A percentile compares a stretch with the other conserved stretches of the same genome.
These are phyloP conservation scores for Salmo trutta DNA, from an alignment of 2,797 vertebrate genomes.

Conservation along the genomic window DNA sequence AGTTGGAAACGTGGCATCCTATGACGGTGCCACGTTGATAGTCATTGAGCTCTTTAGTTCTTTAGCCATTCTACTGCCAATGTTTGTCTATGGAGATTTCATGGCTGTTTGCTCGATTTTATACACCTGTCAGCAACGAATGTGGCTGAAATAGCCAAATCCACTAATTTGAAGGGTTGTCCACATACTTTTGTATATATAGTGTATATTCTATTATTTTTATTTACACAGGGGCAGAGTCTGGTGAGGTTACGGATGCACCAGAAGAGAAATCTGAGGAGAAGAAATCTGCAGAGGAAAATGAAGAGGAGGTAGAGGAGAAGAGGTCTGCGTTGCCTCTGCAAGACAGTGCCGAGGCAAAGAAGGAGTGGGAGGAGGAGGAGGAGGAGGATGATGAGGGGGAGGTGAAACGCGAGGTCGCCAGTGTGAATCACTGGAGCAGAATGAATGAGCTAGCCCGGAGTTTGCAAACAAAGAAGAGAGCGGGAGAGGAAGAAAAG, in stretches of 20 bases:
- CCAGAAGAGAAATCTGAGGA: conserved; percentile 58
- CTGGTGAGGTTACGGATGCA: conserved; percentile 38
- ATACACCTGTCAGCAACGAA: too few species aligned
- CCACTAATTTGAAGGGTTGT: too few species aligned
- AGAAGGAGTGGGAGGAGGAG: conserved; percentile 56
- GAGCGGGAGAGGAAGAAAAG: conserved; percentile 44
- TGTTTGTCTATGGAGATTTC: too few species aligned
- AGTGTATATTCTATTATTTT: neutral
- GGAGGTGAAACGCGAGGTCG: conserved; percentile 63
- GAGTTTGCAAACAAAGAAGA: conserved; percentile 52
- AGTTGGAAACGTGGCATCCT: too few species aligned
- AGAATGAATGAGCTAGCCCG: conserved; percentile 77
- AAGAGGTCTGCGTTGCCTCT: conserved; percentile 35
- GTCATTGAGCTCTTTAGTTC: too few species aligned
- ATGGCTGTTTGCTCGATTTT: too few species aligned
- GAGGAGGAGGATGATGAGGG: conserved; percentile 65
- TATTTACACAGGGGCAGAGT: conserved; percentile 44
- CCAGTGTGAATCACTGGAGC: conserved; percentile 75
- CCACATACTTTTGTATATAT: too few species aligned
- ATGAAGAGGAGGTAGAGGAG: conserved; percentile 31
- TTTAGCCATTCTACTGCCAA: too few species aligned
- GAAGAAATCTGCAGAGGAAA: conserved; percentile 55
- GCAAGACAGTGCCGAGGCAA: conserved; percentile 41
- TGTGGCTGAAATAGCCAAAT: too few species aligned
- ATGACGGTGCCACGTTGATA: too few species aligned